A percentile compares a stretch with the other conserved stretches of the same genome.
Evolutionary conservation across 2,113 vertebrate genomes (phyloP).

Genomic region (Centropus bengalensis): DNA sequence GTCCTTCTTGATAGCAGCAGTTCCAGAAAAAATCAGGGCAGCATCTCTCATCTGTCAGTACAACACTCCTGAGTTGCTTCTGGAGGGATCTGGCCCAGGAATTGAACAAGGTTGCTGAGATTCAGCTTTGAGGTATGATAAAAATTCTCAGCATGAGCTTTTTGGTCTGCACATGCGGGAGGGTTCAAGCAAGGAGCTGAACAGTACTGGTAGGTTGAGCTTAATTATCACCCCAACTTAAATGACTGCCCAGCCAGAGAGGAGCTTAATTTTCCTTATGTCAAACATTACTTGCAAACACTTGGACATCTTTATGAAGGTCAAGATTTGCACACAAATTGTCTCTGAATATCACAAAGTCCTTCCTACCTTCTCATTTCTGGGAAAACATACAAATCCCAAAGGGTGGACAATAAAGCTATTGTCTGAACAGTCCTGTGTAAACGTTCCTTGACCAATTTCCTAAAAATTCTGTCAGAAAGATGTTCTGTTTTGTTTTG

Average conservation of each 20-base stretch:
- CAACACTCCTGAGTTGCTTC: background rate
- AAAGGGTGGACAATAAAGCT: background rate
- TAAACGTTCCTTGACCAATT: conserved; percentile 16
- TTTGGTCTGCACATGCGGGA: fast-evolving
- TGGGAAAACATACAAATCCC: conserved; percentile 1
- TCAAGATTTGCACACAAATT: background rate
- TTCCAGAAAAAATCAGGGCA: background rate
- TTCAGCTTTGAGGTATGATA: background rate
- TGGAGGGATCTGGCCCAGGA: background rate
- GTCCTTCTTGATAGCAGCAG: background rate
- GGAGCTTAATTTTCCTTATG: background rate
- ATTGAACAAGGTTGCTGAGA: background rate
- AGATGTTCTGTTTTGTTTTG: background rate
- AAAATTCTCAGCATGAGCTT: background rate
- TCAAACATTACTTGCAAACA: background rate
- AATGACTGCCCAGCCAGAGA: background rate
- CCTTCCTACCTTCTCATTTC: background rate
- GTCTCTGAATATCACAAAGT: conserved; percentile 5
- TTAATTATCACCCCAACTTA: background rate
- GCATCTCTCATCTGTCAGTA: background rate
- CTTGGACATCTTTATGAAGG: background rate
- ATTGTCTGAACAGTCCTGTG: background rate
- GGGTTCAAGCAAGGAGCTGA: background rate
- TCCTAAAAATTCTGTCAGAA: background rate
- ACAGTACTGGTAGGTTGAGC: background rate